Conservation (phyloP, 2,797 vertebrate genomes). For the Gymnoscopelus braueri region DNA sequence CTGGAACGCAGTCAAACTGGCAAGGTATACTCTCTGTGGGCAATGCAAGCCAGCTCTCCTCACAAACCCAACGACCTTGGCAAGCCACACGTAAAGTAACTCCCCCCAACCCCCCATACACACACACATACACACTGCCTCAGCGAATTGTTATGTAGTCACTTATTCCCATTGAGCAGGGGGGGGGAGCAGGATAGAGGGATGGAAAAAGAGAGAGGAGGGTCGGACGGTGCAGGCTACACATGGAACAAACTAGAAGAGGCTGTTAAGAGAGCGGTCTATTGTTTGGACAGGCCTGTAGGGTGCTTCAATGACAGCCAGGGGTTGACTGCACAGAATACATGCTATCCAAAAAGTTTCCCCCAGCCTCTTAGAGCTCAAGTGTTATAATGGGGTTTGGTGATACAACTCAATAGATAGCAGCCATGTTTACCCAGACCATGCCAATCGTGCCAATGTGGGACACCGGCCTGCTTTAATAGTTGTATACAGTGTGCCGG, state of each 20-base stretch:
- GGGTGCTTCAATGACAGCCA: slow-evolving; percentile 61
- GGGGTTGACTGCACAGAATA: slow-evolving; percentile 57
- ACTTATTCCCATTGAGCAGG: slow-evolving; percentile 70
- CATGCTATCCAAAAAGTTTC: slow-evolving; percentile 55
- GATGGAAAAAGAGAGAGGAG: slow-evolving; percentile 9
- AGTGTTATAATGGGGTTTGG: slow-evolving; percentile 67
- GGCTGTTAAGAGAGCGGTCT: slow-evolving; percentile 59
- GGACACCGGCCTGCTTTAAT: slow-evolving; percentile 22
- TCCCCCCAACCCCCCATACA: slow-evolving; percentile 10
- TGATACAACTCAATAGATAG: slow-evolving; percentile 48
- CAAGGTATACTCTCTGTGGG: slow-evolving; percentile 68
- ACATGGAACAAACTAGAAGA: slow-evolving; percentile 69
- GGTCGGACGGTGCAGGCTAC: slow-evolving; percentile 28
- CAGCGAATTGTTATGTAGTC: slow-evolving; percentile 70
- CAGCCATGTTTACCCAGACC: slow-evolving; percentile 47
- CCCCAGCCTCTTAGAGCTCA: slow-evolving; percentile 53
- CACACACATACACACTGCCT: slow-evolving; percentile 29
- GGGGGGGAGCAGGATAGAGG: slow-evolving; percentile 7
- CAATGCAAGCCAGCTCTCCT: slow-evolving; percentile 69
- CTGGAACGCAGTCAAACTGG: slow-evolving; percentile 73
- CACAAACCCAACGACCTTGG: slow-evolving; percentile 79
- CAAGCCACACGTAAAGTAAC: slow-evolving; percentile 31
- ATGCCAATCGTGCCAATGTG: slow-evolving; percentile 47
- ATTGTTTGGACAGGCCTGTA: slow-evolving; percentile 67
- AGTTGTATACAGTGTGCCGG: neutral